These are phyloP conservation scores for Cladorhizidae sp. DNA, from an alignment of 37 sponge, comb jelly and placozoan species.

Conservation along the genomic window DNA sequence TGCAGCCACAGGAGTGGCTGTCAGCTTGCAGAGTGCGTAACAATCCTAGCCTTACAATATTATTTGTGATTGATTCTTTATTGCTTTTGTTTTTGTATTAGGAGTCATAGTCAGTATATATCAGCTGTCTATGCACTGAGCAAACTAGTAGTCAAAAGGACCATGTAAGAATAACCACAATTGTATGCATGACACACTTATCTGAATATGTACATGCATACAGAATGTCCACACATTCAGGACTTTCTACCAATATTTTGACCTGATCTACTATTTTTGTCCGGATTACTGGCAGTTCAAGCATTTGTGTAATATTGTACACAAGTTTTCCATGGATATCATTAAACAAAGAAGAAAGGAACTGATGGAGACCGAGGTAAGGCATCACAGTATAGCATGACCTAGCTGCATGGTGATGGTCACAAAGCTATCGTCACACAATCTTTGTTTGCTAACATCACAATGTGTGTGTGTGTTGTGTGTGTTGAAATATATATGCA, in stretches of 20 bases:
- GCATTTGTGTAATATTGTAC: slow-evolving; percentile 53
- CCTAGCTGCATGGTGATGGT: no score
- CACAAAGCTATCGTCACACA: background rate
- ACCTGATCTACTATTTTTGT: slow-evolving; percentile 49
- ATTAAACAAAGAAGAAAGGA: slow-evolving; percentile 46
- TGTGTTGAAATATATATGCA: background rate
- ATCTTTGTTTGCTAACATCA: background rate
- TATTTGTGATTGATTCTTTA: background rate
- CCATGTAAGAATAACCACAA: slow-evolving; percentile 39
- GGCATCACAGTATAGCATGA: background rate
- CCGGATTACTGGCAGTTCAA: slow-evolving; percentile 38
- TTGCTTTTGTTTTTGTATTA: background rate
- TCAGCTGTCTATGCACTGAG: slow-evolving; percentile 49
- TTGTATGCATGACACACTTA: background rate
- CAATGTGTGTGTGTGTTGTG: background rate
- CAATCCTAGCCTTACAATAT: background rate
- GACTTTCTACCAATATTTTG: slow-evolving; percentile 63
- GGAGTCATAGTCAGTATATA: slow-evolving; percentile 54
- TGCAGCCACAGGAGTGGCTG: slow-evolving; percentile 84
- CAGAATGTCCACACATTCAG: slow-evolving; percentile 6
- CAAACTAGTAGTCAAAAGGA: slow-evolving; percentile 28
- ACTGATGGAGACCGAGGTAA: slow-evolving; percentile 48
- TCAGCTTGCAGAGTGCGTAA: slow-evolving; percentile 56
- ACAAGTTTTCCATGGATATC: slow-evolving; percentile 77
- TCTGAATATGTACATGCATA: no score